phyloP scores from a whole-genome alignment of 2,888 invertebrate genomes.

The Apamea sordens region DNA sequence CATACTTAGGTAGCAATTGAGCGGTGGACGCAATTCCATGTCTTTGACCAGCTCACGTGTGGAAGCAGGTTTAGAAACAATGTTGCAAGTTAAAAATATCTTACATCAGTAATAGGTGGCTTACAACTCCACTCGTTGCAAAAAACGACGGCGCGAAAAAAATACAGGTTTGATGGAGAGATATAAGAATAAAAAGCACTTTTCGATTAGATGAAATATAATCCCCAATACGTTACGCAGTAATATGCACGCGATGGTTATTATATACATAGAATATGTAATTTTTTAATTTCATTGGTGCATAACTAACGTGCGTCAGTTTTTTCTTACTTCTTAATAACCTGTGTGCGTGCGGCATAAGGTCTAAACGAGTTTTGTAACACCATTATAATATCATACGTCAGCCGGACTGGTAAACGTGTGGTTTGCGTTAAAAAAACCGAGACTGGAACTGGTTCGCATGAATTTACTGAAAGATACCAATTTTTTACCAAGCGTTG shows the following conservation, averaged over 20 bases:
- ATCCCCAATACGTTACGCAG: constrained; percentile 52
- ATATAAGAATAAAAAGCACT: constrained; percentile 47
- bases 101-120: constrained; percentile 46
- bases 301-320: constrained; percentile 58
- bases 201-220: constrained; percentile 53
- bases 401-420: constrained; percentile 37
- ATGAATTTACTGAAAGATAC: constrained; percentile 49
- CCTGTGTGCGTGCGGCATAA: constrained; percentile 47
- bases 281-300: constrained; percentile 60
- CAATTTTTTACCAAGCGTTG: constrained; percentile 29
- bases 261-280: constrained; percentile 46
- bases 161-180: constrained; percentile 45
- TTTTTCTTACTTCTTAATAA: constrained; percentile 52
- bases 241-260: constrained; percentile 53
- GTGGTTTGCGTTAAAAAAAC: constrained; percentile 38
- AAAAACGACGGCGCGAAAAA: constrained; percentile 44
- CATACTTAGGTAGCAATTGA: constrained; percentile 6
- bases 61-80: constrained; percentile 48
- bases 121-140: constrained; percentile 41
- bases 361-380: constrained; percentile 57
- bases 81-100: constrained; percentile 52
- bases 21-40: constrained; percentile 31
- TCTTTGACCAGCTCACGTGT: constrained; percentile 19
- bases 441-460: constrained; percentile 44
- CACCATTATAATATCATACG: constrained; percentile 53